Base-by-base conservation (phyloP, 2,797 vertebrate species). In the Acipenser transmontanus region DNA sequence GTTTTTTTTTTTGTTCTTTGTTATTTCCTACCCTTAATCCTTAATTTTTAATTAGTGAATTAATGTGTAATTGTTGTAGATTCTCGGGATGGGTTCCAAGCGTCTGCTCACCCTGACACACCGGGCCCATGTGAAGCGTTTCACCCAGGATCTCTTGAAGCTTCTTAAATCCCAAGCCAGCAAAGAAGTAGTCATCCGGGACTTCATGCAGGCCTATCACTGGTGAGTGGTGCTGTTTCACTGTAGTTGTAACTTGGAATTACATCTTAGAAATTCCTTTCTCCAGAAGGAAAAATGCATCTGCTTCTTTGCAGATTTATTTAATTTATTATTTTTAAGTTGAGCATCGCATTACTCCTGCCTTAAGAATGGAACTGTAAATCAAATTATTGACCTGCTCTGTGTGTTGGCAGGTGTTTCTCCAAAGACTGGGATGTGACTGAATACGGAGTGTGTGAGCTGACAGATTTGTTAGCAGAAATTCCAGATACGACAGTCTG, bases 91-190 rank as follows among this genome's bases (percentile, higher is more conserved):
- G 89, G 97, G 97, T 60, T 94, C 95, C 71, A 97, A 94, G 69
- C 92, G 95, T 50, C 76, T 99, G 73, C 76, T 99, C 70, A 98
- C 95, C 1, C 87, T 99, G 2, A 99, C 97, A 0, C 96, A 99
- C 77, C 90, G 97, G 34, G 95, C 96, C 54, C 97, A 99, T 78
- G 92, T 99, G 72, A 99, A 99, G 71, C 94, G 97, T 60, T 98
- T 99, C 76, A 98, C 96, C 68, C 95, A 98, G 77, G 96, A 99
- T 74, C 79, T 99, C 49, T 85, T 98, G 65, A 99, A 98, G 75
- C 92, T 99, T 66, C 94, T 99, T 34, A 99, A 99, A 76, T 96
- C 97, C 73, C 97, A 99, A 85, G 96, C 94, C 79, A 99, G 96
- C 80, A 99, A 99, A 72, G 95, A 95, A 79, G 96, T 99, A 52